These are phyloP conservation scores for Leptatherina wallacei DNA, from an alignment of 2,797 vertebrate genomes.

Conservation along the genomic window DNA sequence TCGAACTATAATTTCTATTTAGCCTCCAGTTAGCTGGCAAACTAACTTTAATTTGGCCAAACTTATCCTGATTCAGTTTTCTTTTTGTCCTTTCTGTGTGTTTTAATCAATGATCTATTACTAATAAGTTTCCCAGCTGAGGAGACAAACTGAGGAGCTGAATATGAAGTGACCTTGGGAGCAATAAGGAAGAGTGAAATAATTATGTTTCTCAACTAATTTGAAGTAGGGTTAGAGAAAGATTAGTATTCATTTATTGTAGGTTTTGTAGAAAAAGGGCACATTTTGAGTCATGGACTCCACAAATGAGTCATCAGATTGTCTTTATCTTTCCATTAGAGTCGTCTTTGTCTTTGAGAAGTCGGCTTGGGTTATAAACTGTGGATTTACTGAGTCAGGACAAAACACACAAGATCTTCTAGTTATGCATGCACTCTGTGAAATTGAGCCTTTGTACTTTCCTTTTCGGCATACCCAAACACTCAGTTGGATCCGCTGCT, in stretches of 20 bases:
- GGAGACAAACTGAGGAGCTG: background rate
- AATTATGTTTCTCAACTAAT: background rate
- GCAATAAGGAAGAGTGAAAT: background rate
- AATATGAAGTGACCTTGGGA: background rate
- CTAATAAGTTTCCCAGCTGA: background rate
- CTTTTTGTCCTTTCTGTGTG: background rate
- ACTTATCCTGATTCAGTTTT: background rate
- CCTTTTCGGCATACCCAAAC: conserved; percentile 29
- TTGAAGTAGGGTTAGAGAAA: background rate
- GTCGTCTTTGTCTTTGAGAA: conserved; percentile 13
- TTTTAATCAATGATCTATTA: conserved; percentile 6
- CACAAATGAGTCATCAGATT: background rate
- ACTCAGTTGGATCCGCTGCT: conserved; percentile 32
- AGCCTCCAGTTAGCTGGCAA: conserved; percentile 2
- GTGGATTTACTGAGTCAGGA: conserved; percentile 10
- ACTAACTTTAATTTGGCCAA: background rate
- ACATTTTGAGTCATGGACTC: background rate
- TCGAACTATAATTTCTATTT: background rate
- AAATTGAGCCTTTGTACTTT: conserved; percentile 40
- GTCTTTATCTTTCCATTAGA: background rate
- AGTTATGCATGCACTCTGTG: conserved; percentile 34
- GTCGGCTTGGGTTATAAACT: conserved; percentile 6
- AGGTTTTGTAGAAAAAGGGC: background rate
- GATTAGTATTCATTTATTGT: background rate
- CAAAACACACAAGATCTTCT: conserved; percentile 9